phyloP scores from a whole-genome alignment of 1,140 invertebrate genomes.

The Zaprionus davidi region DNA sequence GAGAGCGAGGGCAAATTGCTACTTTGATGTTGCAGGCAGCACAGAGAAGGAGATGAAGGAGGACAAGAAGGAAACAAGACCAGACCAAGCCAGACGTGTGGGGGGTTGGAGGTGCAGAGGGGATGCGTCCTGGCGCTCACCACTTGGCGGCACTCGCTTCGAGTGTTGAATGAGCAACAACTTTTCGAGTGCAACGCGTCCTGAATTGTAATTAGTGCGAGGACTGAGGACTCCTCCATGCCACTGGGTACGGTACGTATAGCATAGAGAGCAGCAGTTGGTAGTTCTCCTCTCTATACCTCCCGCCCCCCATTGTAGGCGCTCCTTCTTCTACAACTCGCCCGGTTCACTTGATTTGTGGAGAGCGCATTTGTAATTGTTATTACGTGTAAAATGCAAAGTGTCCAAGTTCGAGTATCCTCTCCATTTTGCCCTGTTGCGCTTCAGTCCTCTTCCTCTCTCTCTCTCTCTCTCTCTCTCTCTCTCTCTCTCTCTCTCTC shows the following conservation, averaged over 20 bases:
- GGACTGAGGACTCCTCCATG: neutral
- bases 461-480: neutral
- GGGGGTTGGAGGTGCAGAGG: neutral
- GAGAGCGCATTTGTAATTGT: constrained; percentile 58
- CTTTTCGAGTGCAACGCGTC: constrained; percentile 57
- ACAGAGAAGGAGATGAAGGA: neutral
- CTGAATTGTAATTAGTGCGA: constrained; percentile 60
- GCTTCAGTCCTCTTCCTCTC: neutral
- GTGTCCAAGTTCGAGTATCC: constrained; percentile 33
- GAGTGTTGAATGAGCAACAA: constrained; percentile 62
- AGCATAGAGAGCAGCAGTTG: neutral
- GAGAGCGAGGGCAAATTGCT: constrained; percentile 33
- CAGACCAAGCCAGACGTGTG: neutral
- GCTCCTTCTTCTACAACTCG: neutral
- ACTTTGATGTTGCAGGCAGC: constrained; percentile 44
- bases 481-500: neutral
- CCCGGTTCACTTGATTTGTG: constrained; percentile 49
- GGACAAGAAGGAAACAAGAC: neutral
- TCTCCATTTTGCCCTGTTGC: neutral
- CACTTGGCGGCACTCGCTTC: constrained; percentile 44
- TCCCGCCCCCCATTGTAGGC: neutral
- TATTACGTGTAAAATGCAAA: constrained; percentile 54
- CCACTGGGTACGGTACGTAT: neutral
- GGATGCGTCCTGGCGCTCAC: constrained; percentile 7
- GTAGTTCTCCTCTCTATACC: too few species aligned